Conservation (phyloP, 2,888 invertebrate genomes). For the Drosophila prostipennis region DNA sequence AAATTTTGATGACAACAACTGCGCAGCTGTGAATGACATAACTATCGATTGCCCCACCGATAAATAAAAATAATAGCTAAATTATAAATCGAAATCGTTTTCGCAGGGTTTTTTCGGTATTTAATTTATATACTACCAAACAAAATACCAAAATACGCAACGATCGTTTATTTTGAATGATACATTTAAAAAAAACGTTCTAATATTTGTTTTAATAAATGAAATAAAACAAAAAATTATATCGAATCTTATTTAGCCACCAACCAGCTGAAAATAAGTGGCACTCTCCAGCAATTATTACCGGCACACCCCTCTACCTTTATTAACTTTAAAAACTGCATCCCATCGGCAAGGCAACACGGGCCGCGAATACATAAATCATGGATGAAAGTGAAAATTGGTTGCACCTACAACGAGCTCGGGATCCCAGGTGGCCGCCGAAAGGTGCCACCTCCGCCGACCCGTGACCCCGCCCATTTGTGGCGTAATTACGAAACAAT, state of each 20-base stretch:
- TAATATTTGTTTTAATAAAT: background rate
- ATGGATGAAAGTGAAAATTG: slow-evolving; percentile 58
- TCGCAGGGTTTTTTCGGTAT: too few relatives aligned
- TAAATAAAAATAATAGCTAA: too few relatives aligned
- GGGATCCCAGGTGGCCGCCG: slow-evolving; percentile 38
- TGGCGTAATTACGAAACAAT: slow-evolving; percentile 54
- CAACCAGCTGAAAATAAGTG: background rate
- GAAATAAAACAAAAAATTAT: background rate
- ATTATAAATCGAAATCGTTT: too few relatives aligned
- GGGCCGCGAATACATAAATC: slow-evolving; percentile 40
- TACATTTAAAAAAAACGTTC: background rate
- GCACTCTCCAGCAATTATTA: slow-evolving; percentile 22
- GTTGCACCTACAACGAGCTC: slow-evolving; percentile 34
- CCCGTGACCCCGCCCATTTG: slow-evolving; percentile 27
- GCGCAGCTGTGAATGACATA: background rate
- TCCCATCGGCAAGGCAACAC: slow-evolving; percentile 17
- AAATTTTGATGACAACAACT: slow-evolving; percentile 8
- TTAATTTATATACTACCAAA: too few relatives aligned
- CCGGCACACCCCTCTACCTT: background rate
- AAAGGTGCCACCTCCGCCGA: slow-evolving; percentile 23
- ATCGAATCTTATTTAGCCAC: background rate
- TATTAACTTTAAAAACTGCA: slow-evolving; percentile 43
- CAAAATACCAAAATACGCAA: too few relatives aligned
- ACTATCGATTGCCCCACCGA: background rate
- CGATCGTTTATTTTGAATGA: background rate